These are phyloP conservation scores for Cebus imitator DNA, from an alignment of 2,113 vertebrate genomes.

Conservation along the genomic window DNA sequence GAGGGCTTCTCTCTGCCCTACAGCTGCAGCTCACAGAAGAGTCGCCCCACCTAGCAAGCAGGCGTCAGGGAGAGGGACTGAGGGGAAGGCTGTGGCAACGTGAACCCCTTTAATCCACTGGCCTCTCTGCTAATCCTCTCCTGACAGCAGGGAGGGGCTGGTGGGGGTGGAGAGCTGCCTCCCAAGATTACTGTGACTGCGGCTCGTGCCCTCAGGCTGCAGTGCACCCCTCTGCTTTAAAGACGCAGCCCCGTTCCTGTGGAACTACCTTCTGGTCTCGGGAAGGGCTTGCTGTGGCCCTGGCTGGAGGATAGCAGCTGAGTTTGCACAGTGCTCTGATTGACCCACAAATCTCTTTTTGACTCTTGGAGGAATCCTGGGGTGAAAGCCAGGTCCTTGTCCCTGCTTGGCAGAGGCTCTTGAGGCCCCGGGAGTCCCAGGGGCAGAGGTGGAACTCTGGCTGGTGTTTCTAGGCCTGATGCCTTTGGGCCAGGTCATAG, in stretches of 20 bases:
- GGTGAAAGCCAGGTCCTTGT: fast-evolving
- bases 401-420: background rate
- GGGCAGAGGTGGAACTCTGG: background rate
- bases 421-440: background rate
- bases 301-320: background rate
- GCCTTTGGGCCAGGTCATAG: background rate
- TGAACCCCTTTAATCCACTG: constrained; percentile 46
- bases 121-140: constrained; percentile 63
- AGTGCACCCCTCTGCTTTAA: constrained; percentile 43
- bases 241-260: background rate
- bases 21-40: background rate
- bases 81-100: background rate
- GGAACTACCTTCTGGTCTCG: fast-evolving
- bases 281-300: fast-evolving
- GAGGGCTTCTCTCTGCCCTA: background rate
- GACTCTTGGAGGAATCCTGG: background rate
- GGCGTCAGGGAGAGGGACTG: background rate
- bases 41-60: background rate
- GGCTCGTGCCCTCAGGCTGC: constrained; percentile 78
- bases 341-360: background rate
- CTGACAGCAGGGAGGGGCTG: constrained; percentile 64
- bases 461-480: background rate
- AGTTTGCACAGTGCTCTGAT: background rate
- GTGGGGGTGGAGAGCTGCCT: constrained; percentile 81
- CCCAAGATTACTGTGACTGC: constrained; percentile 91